Evolutionary conservation across 37 sponge, comb jelly and placozoan genomes (phyloP).

Genomic region (Ephydatia muelleri): DNA sequence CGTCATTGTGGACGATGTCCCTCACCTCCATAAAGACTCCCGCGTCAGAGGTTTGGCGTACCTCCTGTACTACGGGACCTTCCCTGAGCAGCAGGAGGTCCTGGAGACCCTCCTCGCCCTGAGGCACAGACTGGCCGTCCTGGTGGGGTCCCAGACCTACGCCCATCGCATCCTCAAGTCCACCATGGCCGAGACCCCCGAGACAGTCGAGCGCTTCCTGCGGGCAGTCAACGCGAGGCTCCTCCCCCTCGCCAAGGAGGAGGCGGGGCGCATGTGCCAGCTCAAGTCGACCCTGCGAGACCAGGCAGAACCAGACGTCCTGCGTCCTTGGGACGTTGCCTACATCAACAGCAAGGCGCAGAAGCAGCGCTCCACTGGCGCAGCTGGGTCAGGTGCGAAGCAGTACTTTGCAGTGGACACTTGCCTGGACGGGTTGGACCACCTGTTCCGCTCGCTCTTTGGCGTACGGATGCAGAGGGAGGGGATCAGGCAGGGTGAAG

Average conservation of each 20-base stretch:
- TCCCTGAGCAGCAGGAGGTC: constrained; percentile 23
- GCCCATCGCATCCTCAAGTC: constrained; percentile 63
- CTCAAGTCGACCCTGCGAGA: constrained; percentile 1
- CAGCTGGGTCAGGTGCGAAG: not conserved
- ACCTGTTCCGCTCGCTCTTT: constrained; percentile 60
- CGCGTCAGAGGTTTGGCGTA: constrained; percentile 51
- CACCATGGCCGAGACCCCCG: constrained; percentile 76
- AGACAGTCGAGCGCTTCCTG: constrained; percentile 67
- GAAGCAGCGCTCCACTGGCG: constrained; percentile 2
- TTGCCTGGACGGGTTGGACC: constrained; percentile 65
- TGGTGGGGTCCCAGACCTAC: constrained; percentile 73
- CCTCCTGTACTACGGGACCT: constrained; percentile 29
- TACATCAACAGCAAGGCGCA: constrained; percentile 26
- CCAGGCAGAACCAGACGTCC: not conserved
- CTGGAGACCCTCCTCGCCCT: constrained; percentile 44
- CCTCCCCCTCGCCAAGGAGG: constrained; percentile 61
- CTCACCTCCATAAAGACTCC: constrained; percentile 23
- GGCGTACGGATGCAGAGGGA: constrained; percentile 51
- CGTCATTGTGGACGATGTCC: constrained; percentile 42
- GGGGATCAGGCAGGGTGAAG: constrained; percentile 42
- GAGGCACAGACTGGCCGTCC: constrained; percentile 72
- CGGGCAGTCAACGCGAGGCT: constrained; percentile 40
- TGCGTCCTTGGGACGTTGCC: constrained; percentile 70
- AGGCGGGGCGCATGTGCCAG: constrained; percentile 33
- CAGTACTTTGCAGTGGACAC: constrained; percentile 61